Base-by-base conservation (phyloP, 2,888 invertebrate species). In the Melieria crassipennis region DNA sequence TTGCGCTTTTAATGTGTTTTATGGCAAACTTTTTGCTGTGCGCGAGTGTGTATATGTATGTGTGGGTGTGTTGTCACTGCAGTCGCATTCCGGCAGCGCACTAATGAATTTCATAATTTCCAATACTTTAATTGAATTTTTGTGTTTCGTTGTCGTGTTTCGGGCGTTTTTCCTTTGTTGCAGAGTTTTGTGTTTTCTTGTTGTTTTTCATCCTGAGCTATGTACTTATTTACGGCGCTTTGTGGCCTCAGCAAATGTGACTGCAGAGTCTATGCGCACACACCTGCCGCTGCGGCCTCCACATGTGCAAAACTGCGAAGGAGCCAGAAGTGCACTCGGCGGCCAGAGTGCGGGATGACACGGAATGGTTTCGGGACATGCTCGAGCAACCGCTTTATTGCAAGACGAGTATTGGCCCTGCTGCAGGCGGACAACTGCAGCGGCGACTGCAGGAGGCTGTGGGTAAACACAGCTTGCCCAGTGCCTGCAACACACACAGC, bases 1-100 rank as follows among this genome's bases (percentile, higher is more conserved):
- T 74, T 76, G 70, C 61, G 68, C 71, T 75, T 75, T 75, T 75
- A 69, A 71, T 67, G 47, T 48, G 62, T 71, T 74, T 69, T 71
- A 67, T 73, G 64, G 68, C 56, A 58, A 60, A n/a, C 16, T 65
- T 60, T 65, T 16, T 65, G 50, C n/a, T 65, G 52, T 30, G 16
- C 52, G 30, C 30, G 30, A 2, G 30, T 30, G 30, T 30, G 30
- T 3, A 0, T 30, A 30, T 30, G 30, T 30, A 2, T 16, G 16
- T 1, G 16, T 16, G 16, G 1, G n/a, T n/a, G n/a, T n/a, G n/a
- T n/a, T n/a, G n/a, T n/a, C n/a, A n/a, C n/a, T n/a, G n/a, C n/a
- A n/a, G 50, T 10, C 13, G 30, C 30, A 30, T 30, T 30, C 2
- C 30, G 30, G 62, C 69, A 63, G 62, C 69, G 63, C 61, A 63